phyloP scores from a whole-genome alignment of 2,113 vertebrate species.

The Synodontis membranacea region DNA sequence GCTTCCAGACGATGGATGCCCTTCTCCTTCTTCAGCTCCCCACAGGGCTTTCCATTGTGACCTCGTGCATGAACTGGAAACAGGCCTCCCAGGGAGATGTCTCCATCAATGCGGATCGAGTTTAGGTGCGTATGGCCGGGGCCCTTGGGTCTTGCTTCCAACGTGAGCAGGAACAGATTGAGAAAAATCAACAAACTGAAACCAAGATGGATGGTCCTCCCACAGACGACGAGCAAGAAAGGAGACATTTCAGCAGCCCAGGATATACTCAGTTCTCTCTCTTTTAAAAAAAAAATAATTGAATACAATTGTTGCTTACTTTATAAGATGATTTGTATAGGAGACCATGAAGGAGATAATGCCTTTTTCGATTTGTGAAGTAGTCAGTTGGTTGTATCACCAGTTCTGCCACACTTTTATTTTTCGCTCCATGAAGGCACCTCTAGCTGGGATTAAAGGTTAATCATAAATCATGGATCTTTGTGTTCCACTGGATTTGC shows the following conservation, averaged over 20 bases:
- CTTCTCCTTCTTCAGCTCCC: conserved; percentile 97
- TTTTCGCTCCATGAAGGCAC: conserved; percentile 37
- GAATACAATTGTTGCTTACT: not conserved
- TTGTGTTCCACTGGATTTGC: conserved; percentile 58
- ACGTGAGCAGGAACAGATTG: conserved; percentile 71
- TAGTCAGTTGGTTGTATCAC: not conserved
- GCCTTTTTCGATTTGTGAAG: conserved; percentile 34
- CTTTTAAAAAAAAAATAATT: conserved; percentile 28
- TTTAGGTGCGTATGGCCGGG: conserved; percentile 91
- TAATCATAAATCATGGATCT: conserved; percentile 56
- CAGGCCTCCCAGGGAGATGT: conserved; percentile 93
- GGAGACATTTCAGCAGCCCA: conserved; percentile 63
- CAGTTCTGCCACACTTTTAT: conserved; percentile 13
- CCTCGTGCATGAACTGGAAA: conserved; percentile 93
- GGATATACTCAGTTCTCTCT: conserved; percentile 13
- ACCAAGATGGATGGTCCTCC: conserved; percentile 29
- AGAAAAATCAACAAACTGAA: conserved; percentile 63
- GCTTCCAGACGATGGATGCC: conserved; percentile 95
- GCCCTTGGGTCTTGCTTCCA: conserved; percentile 84
- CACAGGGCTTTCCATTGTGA: conserved; percentile 89
- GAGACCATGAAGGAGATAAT: conserved; percentile 13
- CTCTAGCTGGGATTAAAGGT: conserved; percentile 67
- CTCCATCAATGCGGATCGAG: conserved; percentile 96
- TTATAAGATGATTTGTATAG: conserved; percentile 18
- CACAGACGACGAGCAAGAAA: conserved; percentile 38